Evolutionary conservation across 2,797 vertebrate species (phyloP).

Genomic region (Peromyscus aztecus): DNA sequence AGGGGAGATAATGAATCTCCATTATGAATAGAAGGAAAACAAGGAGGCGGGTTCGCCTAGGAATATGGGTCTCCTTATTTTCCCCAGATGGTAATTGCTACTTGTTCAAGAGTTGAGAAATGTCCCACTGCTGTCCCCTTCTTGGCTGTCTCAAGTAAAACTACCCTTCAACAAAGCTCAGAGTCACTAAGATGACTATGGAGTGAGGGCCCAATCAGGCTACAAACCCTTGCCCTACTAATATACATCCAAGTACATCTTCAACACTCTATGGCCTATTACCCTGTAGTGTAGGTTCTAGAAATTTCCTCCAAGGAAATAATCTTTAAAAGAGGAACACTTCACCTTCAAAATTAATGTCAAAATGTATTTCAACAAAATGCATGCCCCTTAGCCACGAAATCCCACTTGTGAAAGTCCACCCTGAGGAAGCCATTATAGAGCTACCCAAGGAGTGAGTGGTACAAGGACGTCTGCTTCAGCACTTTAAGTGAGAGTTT

Average conservation of each 20-base stretch:
- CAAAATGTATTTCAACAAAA: not conserved
- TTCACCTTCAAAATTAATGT: not conserved
- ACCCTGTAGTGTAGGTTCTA: not conserved
- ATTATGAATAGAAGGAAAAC: not conserved
- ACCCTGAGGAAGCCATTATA: not conserved
- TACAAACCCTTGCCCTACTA: not conserved
- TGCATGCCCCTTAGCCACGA: not conserved
- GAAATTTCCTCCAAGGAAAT: conserved; percentile 45
- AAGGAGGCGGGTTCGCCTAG: not conserved
- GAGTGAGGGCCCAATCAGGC: not conserved
- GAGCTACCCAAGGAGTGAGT: not conserved
- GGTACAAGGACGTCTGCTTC: too few species aligned
- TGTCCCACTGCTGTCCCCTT: not conserved
- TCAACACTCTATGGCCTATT: not conserved
- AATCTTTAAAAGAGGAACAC: conserved; percentile 28
- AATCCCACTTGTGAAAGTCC: conserved; percentile 2
- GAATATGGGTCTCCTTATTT: not conserved
- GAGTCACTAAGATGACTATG: not conserved
- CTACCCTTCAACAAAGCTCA: not conserved
- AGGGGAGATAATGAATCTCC: not conserved
- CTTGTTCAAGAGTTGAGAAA: not conserved
- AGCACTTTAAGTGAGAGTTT: not conserved
- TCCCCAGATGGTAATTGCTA: not conserved
- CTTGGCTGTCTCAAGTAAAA: not conserved
- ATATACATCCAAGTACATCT: not conserved